phyloP scores from a whole-genome alignment of 2,888 invertebrate species.

The Noctua janthe region DNA sequence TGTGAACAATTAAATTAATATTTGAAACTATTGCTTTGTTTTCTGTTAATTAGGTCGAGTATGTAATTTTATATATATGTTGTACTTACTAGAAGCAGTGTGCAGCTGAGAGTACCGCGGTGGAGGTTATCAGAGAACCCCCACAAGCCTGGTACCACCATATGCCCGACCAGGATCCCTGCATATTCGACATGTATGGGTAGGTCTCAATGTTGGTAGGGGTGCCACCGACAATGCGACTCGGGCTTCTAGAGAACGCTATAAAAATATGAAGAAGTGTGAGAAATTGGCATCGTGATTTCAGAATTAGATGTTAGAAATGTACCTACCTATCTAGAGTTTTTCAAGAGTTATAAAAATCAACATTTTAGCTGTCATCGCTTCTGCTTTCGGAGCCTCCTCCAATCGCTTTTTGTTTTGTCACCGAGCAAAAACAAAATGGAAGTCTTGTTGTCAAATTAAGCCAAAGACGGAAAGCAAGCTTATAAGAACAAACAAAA shows the following conservation, averaged over 20 bases:
- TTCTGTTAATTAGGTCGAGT: no score
- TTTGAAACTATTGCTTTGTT: neutral
- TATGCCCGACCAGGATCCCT: slow-evolving; percentile 62
- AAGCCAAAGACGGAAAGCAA: neutral
- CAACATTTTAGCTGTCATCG: neutral
- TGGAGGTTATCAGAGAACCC: slow-evolving; percentile 72
- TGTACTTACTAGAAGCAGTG: slow-evolving; percentile 77
- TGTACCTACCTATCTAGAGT: neutral
- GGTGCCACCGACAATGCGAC: neutral
- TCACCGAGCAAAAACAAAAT: neutral
- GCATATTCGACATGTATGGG: slow-evolving; percentile 68
- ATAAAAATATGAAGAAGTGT: neutral
- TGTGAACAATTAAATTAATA: slow-evolving; percentile 2
- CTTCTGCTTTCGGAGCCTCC: neutral
- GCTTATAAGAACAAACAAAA: neutral
- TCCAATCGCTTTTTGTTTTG: neutral
- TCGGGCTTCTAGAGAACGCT: neutral
- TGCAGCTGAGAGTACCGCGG: slow-evolving; percentile 74
- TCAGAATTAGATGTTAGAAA: neutral
- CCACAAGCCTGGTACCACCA: slow-evolving; percentile 75
- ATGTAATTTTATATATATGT: neutral
- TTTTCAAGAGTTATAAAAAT: neutral
- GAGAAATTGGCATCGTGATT: neutral
- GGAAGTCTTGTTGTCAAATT: neutral
- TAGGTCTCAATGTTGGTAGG: neutral